phyloP scores from a whole-genome alignment of 2,888 invertebrate genomes.

The Anodontia alba region DNA sequence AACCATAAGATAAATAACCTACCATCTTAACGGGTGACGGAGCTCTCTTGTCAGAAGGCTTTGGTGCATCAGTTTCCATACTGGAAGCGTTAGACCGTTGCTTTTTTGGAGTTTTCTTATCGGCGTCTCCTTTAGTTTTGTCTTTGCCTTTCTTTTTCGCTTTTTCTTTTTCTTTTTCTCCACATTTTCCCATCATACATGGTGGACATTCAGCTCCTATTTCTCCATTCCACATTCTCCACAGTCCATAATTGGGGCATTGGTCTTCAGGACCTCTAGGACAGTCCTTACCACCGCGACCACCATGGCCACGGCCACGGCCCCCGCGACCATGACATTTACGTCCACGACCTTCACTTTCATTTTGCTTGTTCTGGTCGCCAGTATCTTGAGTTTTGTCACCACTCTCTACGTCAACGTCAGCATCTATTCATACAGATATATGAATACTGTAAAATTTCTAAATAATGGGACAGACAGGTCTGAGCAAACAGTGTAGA shows the following conservation, averaged over 20 bases:
- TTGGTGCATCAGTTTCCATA: constrained; percentile 15
- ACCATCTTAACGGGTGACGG: constrained; percentile 8
- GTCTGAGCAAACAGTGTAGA: no score
- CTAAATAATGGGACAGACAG: no score
- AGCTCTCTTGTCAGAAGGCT: neutral
- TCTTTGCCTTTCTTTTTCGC: constrained; percentile 3
- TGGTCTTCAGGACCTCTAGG: constrained; percentile 25
- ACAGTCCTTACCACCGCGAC: constrained; percentile 32
- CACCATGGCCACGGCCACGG: constrained; percentile 25
- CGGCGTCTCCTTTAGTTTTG: no score
- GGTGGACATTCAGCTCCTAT: neutral
- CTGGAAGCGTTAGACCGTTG: neutral
- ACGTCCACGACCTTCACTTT: constrained; percentile 38
- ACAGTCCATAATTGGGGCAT: constrained; percentile 39
- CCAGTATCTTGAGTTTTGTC: constrained; percentile 27
- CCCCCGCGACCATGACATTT: constrained; percentile 37
- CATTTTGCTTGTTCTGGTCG: constrained; percentile 29
- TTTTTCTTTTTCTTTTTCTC: neutral
- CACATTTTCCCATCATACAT: constrained; percentile 4
- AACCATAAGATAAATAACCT: neutral
- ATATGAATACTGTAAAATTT: no score
- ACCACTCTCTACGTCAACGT: constrained; percentile 81
- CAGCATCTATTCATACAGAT: constrained; percentile 85
- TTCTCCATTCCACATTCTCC: constrained; percentile 44
- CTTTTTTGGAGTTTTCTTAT: constrained; percentile 3